These are phyloP conservation scores for Pyrochroa serraticornis DNA, from an alignment of 2,888 invertebrate genomes.

Conservation along the genomic window DNA sequence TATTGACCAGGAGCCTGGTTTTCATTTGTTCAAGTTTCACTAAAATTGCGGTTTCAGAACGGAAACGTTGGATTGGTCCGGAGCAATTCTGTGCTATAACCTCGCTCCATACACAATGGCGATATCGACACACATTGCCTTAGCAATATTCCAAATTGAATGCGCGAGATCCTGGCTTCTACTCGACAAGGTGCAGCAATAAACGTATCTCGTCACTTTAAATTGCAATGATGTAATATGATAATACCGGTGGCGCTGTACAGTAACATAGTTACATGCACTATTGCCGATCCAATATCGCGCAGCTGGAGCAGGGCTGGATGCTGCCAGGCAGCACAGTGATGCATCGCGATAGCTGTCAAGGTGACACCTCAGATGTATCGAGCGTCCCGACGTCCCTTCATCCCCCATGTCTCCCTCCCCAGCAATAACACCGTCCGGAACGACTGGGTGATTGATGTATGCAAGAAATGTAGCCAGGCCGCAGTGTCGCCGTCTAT, in stretches of 20 bases:
- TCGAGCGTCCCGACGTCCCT: slow-evolving; percentile 38
- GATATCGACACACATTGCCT: too few species aligned
- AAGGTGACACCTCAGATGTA: slow-evolving; percentile 50
- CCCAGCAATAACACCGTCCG: slow-evolving; percentile 35
- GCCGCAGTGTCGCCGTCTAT: slow-evolving; percentile 6
- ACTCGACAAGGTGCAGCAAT: too few species aligned
- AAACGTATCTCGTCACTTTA: not conserved
- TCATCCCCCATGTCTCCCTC: not conserved
- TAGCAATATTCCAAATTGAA: too few species aligned
- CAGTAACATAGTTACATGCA: slow-evolving; percentile 41
- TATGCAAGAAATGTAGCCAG: slow-evolving; percentile 40
- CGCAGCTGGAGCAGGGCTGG: slow-evolving; percentile 3
- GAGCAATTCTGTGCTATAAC: too few species aligned
- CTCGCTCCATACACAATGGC: too few species aligned
- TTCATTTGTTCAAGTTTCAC: too few species aligned
- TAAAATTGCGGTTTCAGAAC: too few species aligned
- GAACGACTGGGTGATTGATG: slow-evolving; percentile 42
- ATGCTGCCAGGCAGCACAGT: slow-evolving; percentile 37
- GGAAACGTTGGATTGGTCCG: too few species aligned
- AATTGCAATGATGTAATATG: slow-evolving; percentile 21
- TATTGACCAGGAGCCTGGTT: too few species aligned
- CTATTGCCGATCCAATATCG: slow-evolving; percentile 44
- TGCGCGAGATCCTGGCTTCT: too few species aligned
- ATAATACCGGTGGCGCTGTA: slow-evolving; percentile 20
- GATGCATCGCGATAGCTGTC: slow-evolving; percentile 51